Evolutionary conservation across 2,797 vertebrate genomes (phyloP).

Genomic region (Phataginus tricuspis): DNA sequence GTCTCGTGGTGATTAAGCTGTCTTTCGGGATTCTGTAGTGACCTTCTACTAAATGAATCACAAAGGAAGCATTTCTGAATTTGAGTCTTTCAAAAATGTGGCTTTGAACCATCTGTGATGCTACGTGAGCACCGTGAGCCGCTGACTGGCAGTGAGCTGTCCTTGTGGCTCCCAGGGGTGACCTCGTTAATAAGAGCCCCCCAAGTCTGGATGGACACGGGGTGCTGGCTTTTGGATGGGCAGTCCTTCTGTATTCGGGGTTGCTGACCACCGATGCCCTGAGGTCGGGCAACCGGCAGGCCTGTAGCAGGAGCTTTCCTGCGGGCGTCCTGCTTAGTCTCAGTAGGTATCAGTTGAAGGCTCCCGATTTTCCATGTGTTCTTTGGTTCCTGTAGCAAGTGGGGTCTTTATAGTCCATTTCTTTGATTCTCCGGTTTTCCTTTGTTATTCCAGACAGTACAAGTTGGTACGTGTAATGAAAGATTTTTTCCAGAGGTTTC

Average conservation of each 20-base stretch:
- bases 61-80: conserved; percentile 1
- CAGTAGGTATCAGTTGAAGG: not conserved
- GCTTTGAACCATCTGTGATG: not conserved
- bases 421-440: not conserved
- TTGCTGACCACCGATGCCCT: not conserved
- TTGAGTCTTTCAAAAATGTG: not conserved
- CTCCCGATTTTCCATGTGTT: not conserved
- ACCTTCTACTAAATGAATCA: conserved; percentile 23
- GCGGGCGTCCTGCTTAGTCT: not conserved
- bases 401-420: not conserved
- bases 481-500: not conserved
- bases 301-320: not conserved
- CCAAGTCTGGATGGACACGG: not conserved
- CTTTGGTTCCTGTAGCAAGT: not conserved
- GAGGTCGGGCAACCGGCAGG: not conserved
- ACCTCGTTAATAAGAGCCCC: not conserved
- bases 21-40: conserved; percentile 45
- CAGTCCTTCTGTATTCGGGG: not conserved
- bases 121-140: not conserved
- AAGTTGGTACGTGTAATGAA: not conserved
- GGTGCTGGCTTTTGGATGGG: not conserved
- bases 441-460: not conserved
- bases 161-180: not conserved
- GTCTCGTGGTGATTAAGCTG: conserved; percentile 36
- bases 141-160: not conserved